phyloP scores from a whole-genome alignment of 1,140 invertebrate genomes.

The Homarus americanus region DNA sequence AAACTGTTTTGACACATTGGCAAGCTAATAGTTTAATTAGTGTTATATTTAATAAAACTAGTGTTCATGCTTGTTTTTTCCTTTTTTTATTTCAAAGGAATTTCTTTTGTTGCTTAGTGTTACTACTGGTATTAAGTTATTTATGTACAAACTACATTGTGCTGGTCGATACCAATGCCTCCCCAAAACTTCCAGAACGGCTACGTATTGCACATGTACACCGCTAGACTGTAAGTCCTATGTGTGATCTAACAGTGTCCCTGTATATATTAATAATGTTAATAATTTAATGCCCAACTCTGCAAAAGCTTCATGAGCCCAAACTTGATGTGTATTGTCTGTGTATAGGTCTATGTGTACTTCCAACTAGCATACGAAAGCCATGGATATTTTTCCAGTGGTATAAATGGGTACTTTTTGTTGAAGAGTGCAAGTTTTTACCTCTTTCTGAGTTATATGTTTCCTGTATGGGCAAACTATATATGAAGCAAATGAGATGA shows the following conservation, averaged over 20 bases:
- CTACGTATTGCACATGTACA: slow-evolving; percentile 67
- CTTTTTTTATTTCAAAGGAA: slow-evolving; percentile 50
- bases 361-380: slow-evolving; percentile 62
- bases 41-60: slow-evolving; percentile 57
- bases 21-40: slow-evolving; percentile 48
- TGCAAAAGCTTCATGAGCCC: slow-evolving; percentile 57
- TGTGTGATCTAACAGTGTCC: slow-evolving; percentile 61
- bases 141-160: slow-evolving; percentile 69
- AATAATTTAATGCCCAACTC: slow-evolving; percentile 62
- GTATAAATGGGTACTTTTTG: slow-evolving; percentile 38
- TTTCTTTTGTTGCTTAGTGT: slow-evolving; percentile 68
- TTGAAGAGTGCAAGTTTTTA: slow-evolving; percentile 40
- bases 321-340: slow-evolving; percentile 61
- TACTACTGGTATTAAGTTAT: slow-evolving; percentile 72
- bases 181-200: slow-evolving; percentile 66
- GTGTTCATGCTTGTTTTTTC: slow-evolving; percentile 57
- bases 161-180: slow-evolving; percentile 69
- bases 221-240: slow-evolving; percentile 51
- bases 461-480: slow-evolving; percentile 42
- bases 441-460: slow-evolving; percentile 26
- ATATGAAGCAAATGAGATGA: slow-evolving; percentile 39
- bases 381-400: slow-evolving; percentile 58
- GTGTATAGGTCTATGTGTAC: slow-evolving; percentile 63
- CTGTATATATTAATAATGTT: slow-evolving; percentile 65
- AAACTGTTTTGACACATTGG: slow-evolving; percentile 40